A percentile compares a stretch with the other conserved stretches of the same genome.
Conservation (phyloP, 2,888 invertebrate species). For the Augochlorella aurata region DNA sequence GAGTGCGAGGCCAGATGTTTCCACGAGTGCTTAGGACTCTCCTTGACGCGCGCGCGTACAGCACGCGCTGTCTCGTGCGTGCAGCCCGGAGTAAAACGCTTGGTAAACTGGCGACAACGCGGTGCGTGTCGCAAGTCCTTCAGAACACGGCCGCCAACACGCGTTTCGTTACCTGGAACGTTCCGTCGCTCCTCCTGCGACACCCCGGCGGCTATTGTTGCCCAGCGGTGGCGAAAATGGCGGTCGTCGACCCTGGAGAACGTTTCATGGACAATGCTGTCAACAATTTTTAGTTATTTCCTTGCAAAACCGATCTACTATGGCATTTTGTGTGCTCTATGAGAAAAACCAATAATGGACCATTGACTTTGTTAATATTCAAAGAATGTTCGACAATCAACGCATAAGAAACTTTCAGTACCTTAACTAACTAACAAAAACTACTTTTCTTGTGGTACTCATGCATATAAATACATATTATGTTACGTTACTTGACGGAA, state of each 20-base stretch:
- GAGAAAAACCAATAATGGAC: no score
- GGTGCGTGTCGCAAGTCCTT: conserved; percentile 19
- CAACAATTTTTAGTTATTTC: no score
- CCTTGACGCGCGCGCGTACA: conserved; percentile 63
- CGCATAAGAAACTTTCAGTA: no score
- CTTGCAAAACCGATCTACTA: no score
- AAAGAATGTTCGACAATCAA: no score
- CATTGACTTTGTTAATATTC: no score
- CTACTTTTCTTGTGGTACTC: no score
- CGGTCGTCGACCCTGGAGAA: not conserved
- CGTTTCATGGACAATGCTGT: not conserved
- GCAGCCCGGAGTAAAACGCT: conserved; percentile 38
- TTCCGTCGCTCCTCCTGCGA: conserved; percentile 13
- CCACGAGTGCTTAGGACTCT: conserved; percentile 60
- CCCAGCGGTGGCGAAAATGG: not conserved
- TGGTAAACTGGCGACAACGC: conserved; percentile 57
- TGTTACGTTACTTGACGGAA: no score
- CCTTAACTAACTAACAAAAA: no score
- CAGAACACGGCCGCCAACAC: not conserved
- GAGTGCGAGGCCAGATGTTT: conserved; percentile 69
- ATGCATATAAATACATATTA: no score
- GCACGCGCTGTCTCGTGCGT: conserved; percentile 61
- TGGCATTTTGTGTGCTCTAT: no score
- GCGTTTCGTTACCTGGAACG: conserved; percentile 4
- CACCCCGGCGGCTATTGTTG: not conserved